Evolutionary conservation across 2,797 vertebrate genomes (phyloP).

Genomic region (Sphaeramia orbicularis): DNA sequence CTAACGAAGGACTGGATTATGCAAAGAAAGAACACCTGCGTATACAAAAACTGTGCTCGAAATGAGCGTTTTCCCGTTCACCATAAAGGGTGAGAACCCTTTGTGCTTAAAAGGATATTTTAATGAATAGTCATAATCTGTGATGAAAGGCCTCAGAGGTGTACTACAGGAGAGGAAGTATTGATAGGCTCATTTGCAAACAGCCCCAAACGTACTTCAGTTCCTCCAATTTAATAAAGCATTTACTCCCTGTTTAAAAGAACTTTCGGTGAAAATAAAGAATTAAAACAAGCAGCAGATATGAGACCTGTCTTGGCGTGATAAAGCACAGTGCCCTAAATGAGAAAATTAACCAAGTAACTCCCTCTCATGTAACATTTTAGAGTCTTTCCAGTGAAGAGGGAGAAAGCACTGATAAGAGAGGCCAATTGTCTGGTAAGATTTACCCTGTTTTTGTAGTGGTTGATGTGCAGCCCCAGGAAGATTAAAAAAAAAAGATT

Average conservation of each 20-base stretch:
- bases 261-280: constrained; percentile 51
- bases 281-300: too few species aligned
- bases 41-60: constrained; percentile 59
- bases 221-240: constrained; percentile 59
- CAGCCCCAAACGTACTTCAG: constrained; percentile 41
- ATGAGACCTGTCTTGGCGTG: constrained; percentile 56
- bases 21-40: constrained; percentile 68
- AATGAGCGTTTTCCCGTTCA: constrained; percentile 46
- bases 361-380: constrained; percentile 36
- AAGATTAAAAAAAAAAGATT: constrained; percentile 34
- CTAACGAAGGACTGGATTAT: constrained; percentile 58
- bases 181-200: constrained; percentile 64
- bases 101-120: constrained; percentile 66
- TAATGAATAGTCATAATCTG: constrained; percentile 79
- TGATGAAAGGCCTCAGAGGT: constrained; percentile 76
- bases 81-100: constrained; percentile 45
- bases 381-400: constrained; percentile 38
- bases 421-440: constrained; percentile 24
- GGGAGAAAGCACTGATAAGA: constrained; percentile 24
- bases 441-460: constrained; percentile 20
- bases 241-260: constrained; percentile 47
- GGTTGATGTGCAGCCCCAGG: constrained; percentile 5
- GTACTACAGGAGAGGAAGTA: constrained; percentile 62
- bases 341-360: constrained; percentile 49
- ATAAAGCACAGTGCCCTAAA: constrained; percentile 52